phyloP scores from a whole-genome alignment of 2,797 vertebrate genomes.

The Crenichthys baileyi region DNA sequence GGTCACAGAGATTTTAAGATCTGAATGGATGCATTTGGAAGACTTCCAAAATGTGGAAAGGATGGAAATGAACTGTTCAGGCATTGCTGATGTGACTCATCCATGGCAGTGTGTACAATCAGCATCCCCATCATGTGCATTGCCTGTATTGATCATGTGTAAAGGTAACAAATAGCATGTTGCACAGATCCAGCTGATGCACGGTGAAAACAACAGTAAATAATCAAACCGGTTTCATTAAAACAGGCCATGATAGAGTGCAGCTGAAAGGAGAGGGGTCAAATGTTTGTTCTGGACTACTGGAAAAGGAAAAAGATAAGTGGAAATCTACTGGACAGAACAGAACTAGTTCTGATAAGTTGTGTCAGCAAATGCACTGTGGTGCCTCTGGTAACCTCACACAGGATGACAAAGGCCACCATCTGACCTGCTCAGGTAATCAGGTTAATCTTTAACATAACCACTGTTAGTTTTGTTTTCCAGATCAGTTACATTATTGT shows the following conservation, averaged over 20 bases:
- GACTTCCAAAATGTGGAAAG: rapidly evolving
- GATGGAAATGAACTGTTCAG: slow-evolving; percentile 22
- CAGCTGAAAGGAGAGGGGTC: not conserved
- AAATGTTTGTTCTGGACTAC: slow-evolving; percentile 60
- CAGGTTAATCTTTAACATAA: not conserved
- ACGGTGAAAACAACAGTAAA: not conserved
- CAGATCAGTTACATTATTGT: not conserved
- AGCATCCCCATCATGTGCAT: rapidly evolving
- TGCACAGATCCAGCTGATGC: not conserved
- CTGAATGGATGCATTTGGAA: rapidly evolving
- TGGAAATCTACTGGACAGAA: not conserved
- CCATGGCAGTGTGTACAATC: slow-evolving; percentile 68
- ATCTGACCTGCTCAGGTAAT: slow-evolving; percentile 70
- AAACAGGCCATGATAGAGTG: slow-evolving; percentile 44
- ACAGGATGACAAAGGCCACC: rapidly evolving
- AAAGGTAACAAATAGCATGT: slow-evolving; percentile 41
- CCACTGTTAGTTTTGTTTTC: not conserved
- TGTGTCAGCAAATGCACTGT: slow-evolving; percentile 62
- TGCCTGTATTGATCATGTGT: slow-evolving; percentile 50
- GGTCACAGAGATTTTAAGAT: rapidly evolving
- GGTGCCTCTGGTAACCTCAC: not conserved
- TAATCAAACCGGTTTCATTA: not conserved
- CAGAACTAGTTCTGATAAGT: rapidly evolving
- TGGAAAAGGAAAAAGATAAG: not conserved
- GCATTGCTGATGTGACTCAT: rapidly evolving